These are phyloP conservation scores for Odontocolon sp. DNA, from an alignment of 2,888 invertebrate genomes.

Conservation along the genomic window DNA sequence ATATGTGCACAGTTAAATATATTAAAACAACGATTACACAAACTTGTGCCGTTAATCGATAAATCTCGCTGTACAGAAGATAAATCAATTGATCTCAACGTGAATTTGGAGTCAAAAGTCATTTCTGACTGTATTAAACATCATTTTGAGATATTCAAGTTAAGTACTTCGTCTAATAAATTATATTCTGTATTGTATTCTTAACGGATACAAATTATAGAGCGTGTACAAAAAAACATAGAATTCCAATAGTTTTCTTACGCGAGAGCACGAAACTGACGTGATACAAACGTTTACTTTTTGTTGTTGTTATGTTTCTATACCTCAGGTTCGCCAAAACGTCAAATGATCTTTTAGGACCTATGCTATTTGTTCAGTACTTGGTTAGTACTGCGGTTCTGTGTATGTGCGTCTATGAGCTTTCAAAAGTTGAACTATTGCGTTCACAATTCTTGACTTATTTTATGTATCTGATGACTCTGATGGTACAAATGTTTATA, in stretches of 20 bases:
- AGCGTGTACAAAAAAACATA: too few relatives aligned
- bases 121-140: constrained; percentile 43
- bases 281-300: too few relatives aligned
- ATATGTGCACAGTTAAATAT: constrained; percentile 70
- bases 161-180: not conserved
- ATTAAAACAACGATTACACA: constrained; percentile 64
- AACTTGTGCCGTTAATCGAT: not conserved
- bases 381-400: constrained; percentile 60
- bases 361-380: constrained; percentile 58
- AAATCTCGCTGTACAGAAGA: too few relatives aligned
- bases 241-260: too few relatives aligned
- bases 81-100: not conserved
- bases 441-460: constrained; percentile 54
- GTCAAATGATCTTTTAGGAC: constrained; percentile 57
- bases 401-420: constrained; percentile 62
- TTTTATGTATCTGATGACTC: constrained; percentile 54
- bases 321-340: constrained; percentile 47
- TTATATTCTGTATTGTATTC: not conserved
- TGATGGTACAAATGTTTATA: constrained; percentile 65
- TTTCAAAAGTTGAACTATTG: constrained; percentile 59
- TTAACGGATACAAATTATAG: too few relatives aligned
- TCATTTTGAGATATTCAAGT: constrained; percentile 55
- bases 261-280: too few relatives aligned
- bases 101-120: constrained; percentile 20
- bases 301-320: not conserved